Percentiles rank a stretch among this genome's conserved stretches.
Evolutionary conservation across 2,888 invertebrate genomes (phyloP).

Genomic region (Cheilosia vernalis): DNA sequence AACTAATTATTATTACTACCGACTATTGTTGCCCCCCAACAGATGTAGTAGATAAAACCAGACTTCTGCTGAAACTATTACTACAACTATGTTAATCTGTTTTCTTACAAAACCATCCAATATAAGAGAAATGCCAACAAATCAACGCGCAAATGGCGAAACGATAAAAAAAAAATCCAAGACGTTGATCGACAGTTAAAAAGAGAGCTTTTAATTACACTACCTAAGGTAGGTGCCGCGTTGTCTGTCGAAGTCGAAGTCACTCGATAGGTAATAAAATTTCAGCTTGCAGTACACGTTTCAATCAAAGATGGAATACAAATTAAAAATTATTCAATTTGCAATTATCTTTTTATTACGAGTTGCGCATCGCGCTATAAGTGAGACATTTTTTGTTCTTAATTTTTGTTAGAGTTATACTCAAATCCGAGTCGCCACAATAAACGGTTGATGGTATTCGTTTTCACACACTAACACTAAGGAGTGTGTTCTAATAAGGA

Average conservation of each 20-base stretch:
- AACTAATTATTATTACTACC: not conserved
- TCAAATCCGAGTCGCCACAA: conserved; percentile 12
- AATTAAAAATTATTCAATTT: conserved; percentile 65
- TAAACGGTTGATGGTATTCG: conserved; percentile 7
- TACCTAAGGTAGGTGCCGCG: conserved; percentile 51
- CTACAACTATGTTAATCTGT: conserved; percentile 3
- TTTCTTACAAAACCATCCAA: conserved; percentile 31
- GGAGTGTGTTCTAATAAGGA: conserved; percentile 5
- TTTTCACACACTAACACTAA: conserved; percentile 9
- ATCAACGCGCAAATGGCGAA: conserved; percentile 47
- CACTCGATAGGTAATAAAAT: conserved; percentile 35
- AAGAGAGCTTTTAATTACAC: conserved; percentile 57
- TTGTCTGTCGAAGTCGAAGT: conserved; percentile 59
- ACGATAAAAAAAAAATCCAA: conserved; percentile 42
- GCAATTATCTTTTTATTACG: conserved; percentile 38
- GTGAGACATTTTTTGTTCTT: too few relatives aligned
- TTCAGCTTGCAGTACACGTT: conserved; percentile 62
- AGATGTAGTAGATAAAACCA: not conserved
- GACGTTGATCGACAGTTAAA: conserved; percentile 53
- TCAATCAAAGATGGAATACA: conserved; percentile 66
- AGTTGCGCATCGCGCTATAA: not conserved
- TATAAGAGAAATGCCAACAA: conserved; percentile 43
- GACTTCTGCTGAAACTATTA: not conserved
- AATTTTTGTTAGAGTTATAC: not conserved
- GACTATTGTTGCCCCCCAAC: not conserved